A percentile compares a stretch with the other conserved stretches of the same genome.
Evolutionary conservation across 2,113 vertebrate species (phyloP).

Genomic region (Fregetta grallaria): DNA sequence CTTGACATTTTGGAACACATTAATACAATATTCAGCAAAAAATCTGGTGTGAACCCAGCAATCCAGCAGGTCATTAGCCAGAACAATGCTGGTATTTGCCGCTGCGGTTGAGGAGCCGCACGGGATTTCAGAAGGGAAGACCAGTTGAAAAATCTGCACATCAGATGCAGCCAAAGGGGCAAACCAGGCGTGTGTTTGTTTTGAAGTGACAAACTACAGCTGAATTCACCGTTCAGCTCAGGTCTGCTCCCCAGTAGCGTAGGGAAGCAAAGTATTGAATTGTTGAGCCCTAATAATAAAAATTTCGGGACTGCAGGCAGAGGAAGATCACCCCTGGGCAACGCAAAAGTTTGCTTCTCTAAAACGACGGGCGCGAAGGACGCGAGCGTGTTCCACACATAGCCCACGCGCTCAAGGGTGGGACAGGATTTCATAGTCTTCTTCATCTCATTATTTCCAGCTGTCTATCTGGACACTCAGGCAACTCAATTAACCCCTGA

Average conservation of each 20-base stretch:
- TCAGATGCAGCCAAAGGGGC: background rate
- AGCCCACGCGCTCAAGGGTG: background rate
- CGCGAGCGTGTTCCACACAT: background rate
- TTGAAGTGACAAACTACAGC: too few species aligned
- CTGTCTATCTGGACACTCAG: background rate
- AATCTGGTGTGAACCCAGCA: background rate
- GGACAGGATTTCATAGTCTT: background rate
- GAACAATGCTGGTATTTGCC: background rate
- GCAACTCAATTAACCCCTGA: background rate
- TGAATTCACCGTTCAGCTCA: rapidly evolving
- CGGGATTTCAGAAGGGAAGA: background rate
- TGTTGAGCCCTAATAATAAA: rapidly evolving
- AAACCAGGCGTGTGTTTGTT: background rate
- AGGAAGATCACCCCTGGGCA: background rate
- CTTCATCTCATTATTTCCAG: background rate
- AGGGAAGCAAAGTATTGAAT: background rate
- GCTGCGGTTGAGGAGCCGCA: background rate
- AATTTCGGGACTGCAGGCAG: background rate
- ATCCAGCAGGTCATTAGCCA: background rate
- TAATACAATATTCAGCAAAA: background rate
- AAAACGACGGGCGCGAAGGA: rapidly evolving
- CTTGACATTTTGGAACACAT: background rate
- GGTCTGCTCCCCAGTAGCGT: background rate
- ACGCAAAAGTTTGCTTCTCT: background rate
- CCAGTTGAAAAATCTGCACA: background rate